A percentile compares a stretch with the other conserved stretches of the same genome.
Evolutionary conservation across 2,113 vertebrate genomes (phyloP).

Genomic region (Casuarius casuarius): DNA sequence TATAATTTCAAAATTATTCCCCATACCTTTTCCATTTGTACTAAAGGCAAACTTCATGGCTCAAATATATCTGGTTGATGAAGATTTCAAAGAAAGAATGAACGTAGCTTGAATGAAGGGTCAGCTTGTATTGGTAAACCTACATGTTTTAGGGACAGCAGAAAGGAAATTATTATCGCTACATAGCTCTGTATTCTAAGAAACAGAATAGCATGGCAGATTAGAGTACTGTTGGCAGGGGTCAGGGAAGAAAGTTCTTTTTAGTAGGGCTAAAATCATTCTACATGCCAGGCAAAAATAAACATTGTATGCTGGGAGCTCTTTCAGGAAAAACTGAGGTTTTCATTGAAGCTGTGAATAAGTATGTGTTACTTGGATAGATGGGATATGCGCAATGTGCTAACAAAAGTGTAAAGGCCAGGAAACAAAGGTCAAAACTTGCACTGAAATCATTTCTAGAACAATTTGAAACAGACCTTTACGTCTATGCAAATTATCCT

Average conservation of each 20-base stretch:
- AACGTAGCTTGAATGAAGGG: background rate
- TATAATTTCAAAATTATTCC: background rate
- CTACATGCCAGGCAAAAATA: background rate
- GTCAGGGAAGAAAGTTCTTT: background rate
- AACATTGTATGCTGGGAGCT: background rate
- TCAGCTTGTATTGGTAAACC: background rate
- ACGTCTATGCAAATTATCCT: background rate
- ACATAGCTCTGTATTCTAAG: background rate
- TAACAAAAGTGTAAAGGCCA: background rate
- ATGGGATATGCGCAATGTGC: background rate
- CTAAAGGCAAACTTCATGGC: background rate
- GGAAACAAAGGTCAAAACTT: background rate
- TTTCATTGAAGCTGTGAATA: background rate
- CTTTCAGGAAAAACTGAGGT: background rate
- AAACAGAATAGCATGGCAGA: background rate
- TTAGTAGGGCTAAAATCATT: background rate
- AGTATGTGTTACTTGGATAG: background rate
- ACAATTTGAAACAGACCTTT: background rate
- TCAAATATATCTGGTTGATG: background rate
- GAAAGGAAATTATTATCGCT: background rate
- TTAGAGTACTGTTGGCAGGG: background rate
- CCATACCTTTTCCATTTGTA: background rate
- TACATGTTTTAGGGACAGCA: fast-evolving
- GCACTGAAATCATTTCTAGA: background rate
- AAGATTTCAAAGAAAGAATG: background rate